Evolutionary conservation across 2,797 vertebrate species (phyloP).

Genomic region (Taenioides sp.): DNA sequence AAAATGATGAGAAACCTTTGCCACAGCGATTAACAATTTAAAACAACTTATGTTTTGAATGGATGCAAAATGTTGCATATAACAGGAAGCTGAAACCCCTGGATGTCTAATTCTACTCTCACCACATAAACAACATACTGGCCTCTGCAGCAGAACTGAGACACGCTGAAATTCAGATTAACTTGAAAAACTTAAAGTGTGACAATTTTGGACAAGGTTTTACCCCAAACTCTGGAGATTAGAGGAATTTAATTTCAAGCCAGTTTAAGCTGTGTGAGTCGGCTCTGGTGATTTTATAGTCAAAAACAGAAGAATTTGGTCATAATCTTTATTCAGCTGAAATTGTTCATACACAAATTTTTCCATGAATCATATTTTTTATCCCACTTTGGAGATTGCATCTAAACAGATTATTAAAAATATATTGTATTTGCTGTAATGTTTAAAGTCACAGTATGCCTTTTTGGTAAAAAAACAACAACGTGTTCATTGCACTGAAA

Average conservation of each 20-base stretch:
- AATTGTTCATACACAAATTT: neutral
- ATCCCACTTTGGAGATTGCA: no score
- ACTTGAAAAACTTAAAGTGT: constrained; percentile 28
- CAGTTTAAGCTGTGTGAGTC: constrained; percentile 61
- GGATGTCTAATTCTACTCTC: neutral
- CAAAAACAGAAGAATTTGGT: neutral
- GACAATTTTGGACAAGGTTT: constrained; percentile 67
- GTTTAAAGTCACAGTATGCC: no score
- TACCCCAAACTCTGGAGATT: constrained; percentile 69
- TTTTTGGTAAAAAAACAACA: no score
- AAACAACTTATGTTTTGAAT: no score
- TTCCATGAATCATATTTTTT: no score
- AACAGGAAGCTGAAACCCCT: no score
- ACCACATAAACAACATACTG: neutral
- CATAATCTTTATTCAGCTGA: neutral
- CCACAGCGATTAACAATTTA: no score
- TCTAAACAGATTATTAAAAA: no score
- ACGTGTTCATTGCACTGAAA: no score
- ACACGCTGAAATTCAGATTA: neutral
- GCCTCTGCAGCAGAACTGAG: neutral
- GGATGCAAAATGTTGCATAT: no score
- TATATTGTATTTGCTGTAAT: no score
- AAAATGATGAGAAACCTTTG: no score
- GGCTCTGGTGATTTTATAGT: neutral
- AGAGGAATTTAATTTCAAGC: constrained; percentile 74